A percentile compares a stretch with the other conserved stretches of the same genome.
phyloP scores from a whole-genome alignment of 2,888 invertebrate species.

The Polymixis lichenea region DNA sequence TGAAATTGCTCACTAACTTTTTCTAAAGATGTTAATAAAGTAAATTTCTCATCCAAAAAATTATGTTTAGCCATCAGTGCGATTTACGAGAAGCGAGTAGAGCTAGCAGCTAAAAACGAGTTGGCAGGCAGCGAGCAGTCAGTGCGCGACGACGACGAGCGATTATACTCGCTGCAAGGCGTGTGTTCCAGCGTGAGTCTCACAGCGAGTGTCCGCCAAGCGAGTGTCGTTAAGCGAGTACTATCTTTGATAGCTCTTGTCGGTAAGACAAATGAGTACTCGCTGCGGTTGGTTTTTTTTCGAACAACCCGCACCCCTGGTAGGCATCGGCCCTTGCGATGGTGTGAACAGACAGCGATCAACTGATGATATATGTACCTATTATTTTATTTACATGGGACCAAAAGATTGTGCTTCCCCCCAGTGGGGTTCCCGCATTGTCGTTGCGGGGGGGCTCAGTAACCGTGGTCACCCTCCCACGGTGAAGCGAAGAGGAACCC shows the following conservation, averaged over 20 bases:
- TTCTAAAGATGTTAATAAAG: not conserved
- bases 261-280: too few species aligned
- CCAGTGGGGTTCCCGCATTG: too few species aligned
- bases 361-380: not conserved
- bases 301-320: too few species aligned
- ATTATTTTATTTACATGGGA: not conserved
- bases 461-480: too few species aligned
- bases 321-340: too few species aligned
- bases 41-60: not conserved
- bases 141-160: too few species aligned
- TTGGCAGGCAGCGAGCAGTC: too few species aligned
- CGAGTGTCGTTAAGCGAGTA: too few species aligned
- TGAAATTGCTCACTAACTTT: not conserved
- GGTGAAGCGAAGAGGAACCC: too few species aligned
- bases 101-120: not conserved
- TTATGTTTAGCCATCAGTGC: not conserved
- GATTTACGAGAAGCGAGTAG: not conserved
- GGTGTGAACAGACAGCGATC: not conserved
- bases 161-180: not conserved
- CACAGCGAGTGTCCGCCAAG: not conserved
- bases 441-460: too few species aligned
- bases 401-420: not conserved
- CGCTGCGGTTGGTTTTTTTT: too few species aligned
- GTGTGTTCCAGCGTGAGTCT: not conserved
- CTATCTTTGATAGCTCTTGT: too few species aligned